Evolutionary conservation across 2,797 vertebrate genomes (phyloP).

Genomic region (Odontamblyopus lacepedii): DNA sequence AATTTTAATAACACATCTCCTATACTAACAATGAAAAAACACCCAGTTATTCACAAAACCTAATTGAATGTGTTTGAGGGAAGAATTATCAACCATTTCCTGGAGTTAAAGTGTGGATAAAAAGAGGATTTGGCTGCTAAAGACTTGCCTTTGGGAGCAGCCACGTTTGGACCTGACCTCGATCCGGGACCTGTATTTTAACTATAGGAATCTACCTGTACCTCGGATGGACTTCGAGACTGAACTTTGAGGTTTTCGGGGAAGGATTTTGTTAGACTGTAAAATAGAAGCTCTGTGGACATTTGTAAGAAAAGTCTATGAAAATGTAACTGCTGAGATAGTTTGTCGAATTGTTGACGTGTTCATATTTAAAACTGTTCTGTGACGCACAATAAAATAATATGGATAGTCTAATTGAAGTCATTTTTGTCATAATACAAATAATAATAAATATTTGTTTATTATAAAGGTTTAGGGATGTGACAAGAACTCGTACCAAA

Average conservation of each 20-base stretch:
- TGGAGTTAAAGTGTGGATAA: neutral
- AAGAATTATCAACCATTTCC: neutral
- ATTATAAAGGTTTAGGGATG: no score
- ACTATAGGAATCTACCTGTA: neutral
- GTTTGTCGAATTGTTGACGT: conserved; percentile 37
- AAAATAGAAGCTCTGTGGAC: neutral
- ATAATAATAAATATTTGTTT: neutral
- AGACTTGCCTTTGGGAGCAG: neutral
- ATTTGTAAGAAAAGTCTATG: conserved; percentile 4
- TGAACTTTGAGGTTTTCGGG: neutral
- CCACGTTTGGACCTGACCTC: neutral
- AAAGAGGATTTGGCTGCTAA: neutral
- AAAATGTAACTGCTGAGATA: conserved; percentile 26
- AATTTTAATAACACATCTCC: neutral
- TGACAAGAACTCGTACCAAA: no score
- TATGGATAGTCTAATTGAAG: neutral
- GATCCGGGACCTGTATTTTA: neutral
- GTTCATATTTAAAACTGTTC: conserved; percentile 60
- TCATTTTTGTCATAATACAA: neutral
- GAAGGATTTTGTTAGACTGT: neutral
- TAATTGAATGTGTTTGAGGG: neutral
- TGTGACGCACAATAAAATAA: conserved; percentile 61
- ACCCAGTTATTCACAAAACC: neutral
- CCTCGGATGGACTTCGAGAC: neutral
- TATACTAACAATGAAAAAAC: neutral